Percentiles rank a stretch among this genome's conserved stretches.
Conservation (phyloP, 2,797 vertebrate genomes). For the Lates japonicus region DNA sequence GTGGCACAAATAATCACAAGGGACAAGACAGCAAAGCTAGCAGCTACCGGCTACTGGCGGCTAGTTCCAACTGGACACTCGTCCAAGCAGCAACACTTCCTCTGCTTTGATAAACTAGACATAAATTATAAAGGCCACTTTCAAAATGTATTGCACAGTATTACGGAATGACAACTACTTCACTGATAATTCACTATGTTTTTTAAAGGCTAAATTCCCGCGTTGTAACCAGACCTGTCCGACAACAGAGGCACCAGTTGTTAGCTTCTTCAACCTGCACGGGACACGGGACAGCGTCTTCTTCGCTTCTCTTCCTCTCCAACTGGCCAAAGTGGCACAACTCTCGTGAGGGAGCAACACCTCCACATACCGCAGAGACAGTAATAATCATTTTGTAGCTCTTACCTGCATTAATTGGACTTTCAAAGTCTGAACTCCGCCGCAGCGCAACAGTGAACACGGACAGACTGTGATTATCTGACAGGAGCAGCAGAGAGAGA, state of each 20-base stretch:
- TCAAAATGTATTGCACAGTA: background rate
- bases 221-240: background rate
- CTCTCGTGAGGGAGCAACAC: conserved; percentile 2
- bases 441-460: background rate
- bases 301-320: conserved; percentile 10
- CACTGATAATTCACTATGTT: fast-evolving
- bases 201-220: fast-evolving
- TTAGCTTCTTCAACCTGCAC: conserved; percentile 21
- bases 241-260: conserved; percentile 27
- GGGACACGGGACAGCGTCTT: background rate
- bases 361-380: background rate
- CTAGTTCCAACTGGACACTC: conserved; percentile 13
- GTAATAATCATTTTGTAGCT: conserved; percentile 2
- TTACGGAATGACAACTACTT: background rate
- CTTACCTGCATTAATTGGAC: conserved; percentile 79
- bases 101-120: fast-evolving
- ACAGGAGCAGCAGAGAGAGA: conserved; percentile 2
- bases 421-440: conserved; percentile 36
- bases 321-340: conserved; percentile 12
- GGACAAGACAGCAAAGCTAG: background rate
- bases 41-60: fast-evolving
- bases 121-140: fast-evolving
- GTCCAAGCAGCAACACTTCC: fast-evolving
- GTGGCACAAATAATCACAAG: too few relatives aligned
- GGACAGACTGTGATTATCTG: background rate